These are phyloP conservation scores for Lepilemur ruficaudatus DNA, from an alignment of 2,797 vertebrate species.

Conservation along the genomic window DNA sequence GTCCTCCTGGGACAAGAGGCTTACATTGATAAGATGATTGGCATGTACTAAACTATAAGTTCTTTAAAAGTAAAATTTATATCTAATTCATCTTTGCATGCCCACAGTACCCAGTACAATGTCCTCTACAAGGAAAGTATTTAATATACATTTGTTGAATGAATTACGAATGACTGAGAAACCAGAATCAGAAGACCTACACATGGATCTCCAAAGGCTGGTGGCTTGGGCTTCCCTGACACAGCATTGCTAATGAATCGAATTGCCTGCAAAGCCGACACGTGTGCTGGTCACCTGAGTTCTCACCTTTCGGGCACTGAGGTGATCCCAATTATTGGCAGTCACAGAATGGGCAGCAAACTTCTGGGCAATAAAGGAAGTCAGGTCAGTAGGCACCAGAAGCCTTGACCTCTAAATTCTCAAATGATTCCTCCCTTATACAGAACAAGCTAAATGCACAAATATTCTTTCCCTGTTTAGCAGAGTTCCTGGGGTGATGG, in stretches of 20 bases:
- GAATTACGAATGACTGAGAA: slow-evolving; percentile 33
- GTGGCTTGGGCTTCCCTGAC: neutral
- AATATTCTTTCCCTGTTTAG: neutral
- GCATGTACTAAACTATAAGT: neutral
- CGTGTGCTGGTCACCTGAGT: neutral
- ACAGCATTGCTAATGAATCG: neutral
- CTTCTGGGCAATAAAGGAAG: slow-evolving; percentile 19
- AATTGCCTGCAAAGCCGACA: neutral
- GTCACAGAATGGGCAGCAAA: neutral
- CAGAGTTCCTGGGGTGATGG: neutral
- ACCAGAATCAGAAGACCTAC: slow-evolving; percentile 19
- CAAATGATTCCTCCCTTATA: neutral
- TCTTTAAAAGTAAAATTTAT: slow-evolving; percentile 23
- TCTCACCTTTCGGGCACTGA: neutral
- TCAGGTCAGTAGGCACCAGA: neutral
- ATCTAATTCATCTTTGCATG: slow-evolving; percentile 1
- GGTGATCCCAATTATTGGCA: neutral
- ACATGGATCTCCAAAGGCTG: neutral
- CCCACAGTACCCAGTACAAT: neutral
- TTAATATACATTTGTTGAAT: slow-evolving; percentile 31
- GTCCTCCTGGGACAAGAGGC: neutral
- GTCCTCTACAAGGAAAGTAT: neutral
- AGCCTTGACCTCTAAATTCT: slow-evolving; percentile 37
- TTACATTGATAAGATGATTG: neutral
- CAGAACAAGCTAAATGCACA: neutral